These are phyloP conservation scores for Ceuthmochares aereus DNA, from an alignment of 2,113 vertebrate species.

Conservation along the genomic window DNA sequence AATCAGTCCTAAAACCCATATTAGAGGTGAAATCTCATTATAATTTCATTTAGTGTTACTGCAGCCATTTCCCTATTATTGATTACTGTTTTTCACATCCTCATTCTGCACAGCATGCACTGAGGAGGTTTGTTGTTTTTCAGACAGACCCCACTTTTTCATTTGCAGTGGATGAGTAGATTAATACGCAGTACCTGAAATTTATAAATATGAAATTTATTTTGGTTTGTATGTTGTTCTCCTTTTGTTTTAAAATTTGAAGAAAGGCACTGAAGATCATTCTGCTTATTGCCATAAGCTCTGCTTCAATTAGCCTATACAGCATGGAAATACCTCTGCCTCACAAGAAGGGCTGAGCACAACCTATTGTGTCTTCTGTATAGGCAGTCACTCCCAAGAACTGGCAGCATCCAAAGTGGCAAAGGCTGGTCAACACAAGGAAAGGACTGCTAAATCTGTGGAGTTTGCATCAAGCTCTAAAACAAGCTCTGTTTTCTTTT, in stretches of 20 bases:
- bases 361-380: neutral
- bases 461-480: neutral
- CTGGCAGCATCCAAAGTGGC: neutral
- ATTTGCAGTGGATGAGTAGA: neutral
- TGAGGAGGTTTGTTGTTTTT: neutral
- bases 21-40: neutral
- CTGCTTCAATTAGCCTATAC: neutral
- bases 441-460: neutral
- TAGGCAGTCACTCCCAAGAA: neutral
- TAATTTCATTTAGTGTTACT: neutral
- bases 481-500: neutral
- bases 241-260: neutral
- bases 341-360: neutral
- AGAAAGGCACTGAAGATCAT: neutral
- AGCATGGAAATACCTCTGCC: neutral
- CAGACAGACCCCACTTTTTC: neutral
- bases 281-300: neutral
- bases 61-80: neutral
- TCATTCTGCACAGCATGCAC: neutral
- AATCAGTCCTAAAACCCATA: neutral
- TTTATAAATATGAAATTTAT: neutral
- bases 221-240: neutral
- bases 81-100: neutral
- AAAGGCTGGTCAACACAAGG: neutral
- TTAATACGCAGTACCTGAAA: neutral